Evolutionary conservation across 1,140 invertebrate genomes (phyloP), one percentile per base, ranked within the genome.

Genomic region (Geopemphigus sp.): DNA sequence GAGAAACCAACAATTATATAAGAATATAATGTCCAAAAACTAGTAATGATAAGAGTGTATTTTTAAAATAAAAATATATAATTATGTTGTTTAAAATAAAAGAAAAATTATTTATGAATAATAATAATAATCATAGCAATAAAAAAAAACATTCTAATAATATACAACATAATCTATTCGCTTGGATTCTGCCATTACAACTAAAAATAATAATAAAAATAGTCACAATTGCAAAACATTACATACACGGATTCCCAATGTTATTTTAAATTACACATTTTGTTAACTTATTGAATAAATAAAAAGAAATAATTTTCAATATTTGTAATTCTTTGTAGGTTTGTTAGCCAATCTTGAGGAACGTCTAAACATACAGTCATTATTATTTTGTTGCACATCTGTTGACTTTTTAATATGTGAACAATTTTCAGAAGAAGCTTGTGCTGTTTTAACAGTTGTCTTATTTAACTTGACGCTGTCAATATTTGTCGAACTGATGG

Each of bases 1-100:
- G 22, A 85, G 91, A 82, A 89, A 96, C 87, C 95, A 97, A 85
- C 84, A 88, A 26, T 86, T 89, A 53, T 95, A 95, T 83, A 89
- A 86, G 83, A 85, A 86, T 76, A 89, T 94, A 26, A 95, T 95
- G 93, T 15, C 78, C 50, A 72, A 15, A 50, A 70, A 68, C 8
- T 26, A 19, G 59, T 54, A 5, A 80, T 2, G 24, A 50, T 12
- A 80, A 80, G n/a, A 39, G 8, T 64, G 50, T 68, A 68, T 68
- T 68, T 68, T 56, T 15, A 80, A 22, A 45, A 64, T 50, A 78
- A 47, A 17, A 78, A 56, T 50, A 78, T 15, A 47, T 53, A 10
- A 29, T 64, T 53, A 6, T 0, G 2, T 53, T 22, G 3, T 47
- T 12, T 64, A 14, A 3, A 50, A 61, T 22, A 19, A 29, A 61